Percentiles rank a stretch among this genome's conserved stretches.
These are phyloP conservation scores for Cryptocephalus primarius DNA, from an alignment of 2,888 invertebrate genomes.

Conservation along the genomic window DNA sequence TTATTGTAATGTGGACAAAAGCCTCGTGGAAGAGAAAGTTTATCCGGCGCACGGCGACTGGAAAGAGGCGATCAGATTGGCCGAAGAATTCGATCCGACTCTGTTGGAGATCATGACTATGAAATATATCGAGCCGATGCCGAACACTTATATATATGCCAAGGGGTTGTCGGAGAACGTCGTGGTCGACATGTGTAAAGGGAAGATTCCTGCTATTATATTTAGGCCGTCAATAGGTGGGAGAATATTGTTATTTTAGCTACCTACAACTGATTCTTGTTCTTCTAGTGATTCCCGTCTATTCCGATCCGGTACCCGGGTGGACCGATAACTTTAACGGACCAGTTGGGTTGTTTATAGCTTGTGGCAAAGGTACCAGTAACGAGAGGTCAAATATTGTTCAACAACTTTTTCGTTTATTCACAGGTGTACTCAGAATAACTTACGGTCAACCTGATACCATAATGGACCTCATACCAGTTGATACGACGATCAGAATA, in stretches of 20 bases:
- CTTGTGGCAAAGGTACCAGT: slow-evolving; percentile 26
- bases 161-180: not conserved
- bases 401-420: not conserved
- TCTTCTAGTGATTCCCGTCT: slow-evolving; percentile 13
- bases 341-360: slow-evolving; percentile 63
- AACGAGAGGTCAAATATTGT: no score
- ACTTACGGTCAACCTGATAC: slow-evolving; percentile 9
- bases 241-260: not conserved
- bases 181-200: not conserved
- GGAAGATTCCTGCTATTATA: slow-evolving; percentile 48
- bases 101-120: slow-evolving; percentile 45
- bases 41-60: slow-evolving; percentile 63
- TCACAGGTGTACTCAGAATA: slow-evolving; percentile 6
- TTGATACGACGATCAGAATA: slow-evolving; percentile 4
- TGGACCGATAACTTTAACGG: slow-evolving; percentile 94
- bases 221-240: slow-evolving; percentile 82
- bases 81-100: slow-evolving; percentile 49
- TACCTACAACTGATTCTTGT: not conserved
- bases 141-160: slow-evolving; percentile 87
- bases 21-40: slow-evolving; percentile 60
- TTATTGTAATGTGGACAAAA: slow-evolving; percentile 72
- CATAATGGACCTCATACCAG: slow-evolving; percentile 15
- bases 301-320: slow-evolving; percentile 15
- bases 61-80: slow-evolving; percentile 52
- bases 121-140: slow-evolving; percentile 52